A percentile compares a stretch with the other conserved stretches of the same genome.
phyloP scores from a whole-genome alignment of 2,888 invertebrate species.

The Tiliacea citrago region DNA sequence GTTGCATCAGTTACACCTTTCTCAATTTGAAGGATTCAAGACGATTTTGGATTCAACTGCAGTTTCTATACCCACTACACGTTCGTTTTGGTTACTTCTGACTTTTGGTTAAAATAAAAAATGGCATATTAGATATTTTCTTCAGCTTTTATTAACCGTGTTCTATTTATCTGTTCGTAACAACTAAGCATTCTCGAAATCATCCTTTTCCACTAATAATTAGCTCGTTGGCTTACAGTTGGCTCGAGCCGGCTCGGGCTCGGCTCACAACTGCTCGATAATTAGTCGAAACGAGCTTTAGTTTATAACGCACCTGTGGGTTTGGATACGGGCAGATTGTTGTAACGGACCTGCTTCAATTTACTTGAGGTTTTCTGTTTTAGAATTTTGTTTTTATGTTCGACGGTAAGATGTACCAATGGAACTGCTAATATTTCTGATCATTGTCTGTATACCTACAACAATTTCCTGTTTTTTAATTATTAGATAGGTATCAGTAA shows the following conservation, averaged over 20 bases:
- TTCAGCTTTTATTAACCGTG: neutral
- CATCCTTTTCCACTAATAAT: constrained; percentile 10
- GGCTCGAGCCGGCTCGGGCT: constrained; percentile 24
- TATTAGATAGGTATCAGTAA: too few species aligned
- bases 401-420: neutral
- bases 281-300: constrained; percentile 63
- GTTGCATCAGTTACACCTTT: too few species aligned
- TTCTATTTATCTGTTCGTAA: neutral
- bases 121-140: neutral
- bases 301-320: constrained; percentile 58
- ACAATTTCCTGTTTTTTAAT: neutral
- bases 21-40: neutral
- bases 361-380: neutral
- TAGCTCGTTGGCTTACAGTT: constrained; percentile 14
- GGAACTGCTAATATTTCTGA: neutral
- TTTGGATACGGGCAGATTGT: constrained; percentile 25
- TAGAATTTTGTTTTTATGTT: neutral
- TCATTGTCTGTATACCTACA: neutral
- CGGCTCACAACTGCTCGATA: constrained; percentile 60
- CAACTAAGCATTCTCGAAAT: neutral
- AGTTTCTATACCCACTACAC: neutral
- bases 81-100: neutral
- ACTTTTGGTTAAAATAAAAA: neutral
- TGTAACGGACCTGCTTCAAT: constrained; percentile 11
- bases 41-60: neutral